phyloP scores from a whole-genome alignment of 2,797 vertebrate genomes.

The Xiphorhynchus erythropygius region DNA sequence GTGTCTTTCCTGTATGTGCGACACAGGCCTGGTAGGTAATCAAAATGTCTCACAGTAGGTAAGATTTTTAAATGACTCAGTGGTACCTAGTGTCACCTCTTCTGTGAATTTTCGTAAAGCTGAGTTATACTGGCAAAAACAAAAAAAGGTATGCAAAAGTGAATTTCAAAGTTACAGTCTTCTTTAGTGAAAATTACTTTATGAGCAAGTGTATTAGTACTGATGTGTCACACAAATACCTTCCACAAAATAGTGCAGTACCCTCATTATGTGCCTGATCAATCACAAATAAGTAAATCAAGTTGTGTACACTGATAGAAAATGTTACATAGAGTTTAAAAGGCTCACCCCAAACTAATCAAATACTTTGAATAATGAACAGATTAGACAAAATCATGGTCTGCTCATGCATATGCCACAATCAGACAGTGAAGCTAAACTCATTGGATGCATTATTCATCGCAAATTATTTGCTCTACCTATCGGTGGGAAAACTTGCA shows the following conservation, averaged over 20 bases:
- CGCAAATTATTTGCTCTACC: slow-evolving; percentile 38
- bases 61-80: neutral
- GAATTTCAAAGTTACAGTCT: neutral
- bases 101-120: neutral
- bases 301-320: neutral
- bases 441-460: slow-evolving; percentile 67
- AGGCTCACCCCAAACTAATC: slow-evolving; percentile 41
- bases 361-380: slow-evolving; percentile 55
- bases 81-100: neutral
- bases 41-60: neutral
- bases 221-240: neutral
- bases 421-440: slow-evolving; percentile 33
- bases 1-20: neutral
- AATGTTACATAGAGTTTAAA: neutral
- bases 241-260: neutral
- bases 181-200: neutral
- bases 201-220: neutral
- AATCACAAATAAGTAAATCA: neutral
- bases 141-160: neutral
- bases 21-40: neutral
- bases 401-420: neutral
- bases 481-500: slow-evolving; percentile 46
- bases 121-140: neutral
- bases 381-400: slow-evolving; percentile 37
- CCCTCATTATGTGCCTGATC: neutral